Evolutionary conservation across 2,797 vertebrate species (phyloP).

Genomic region (Hozukius guyotensis): DNA sequence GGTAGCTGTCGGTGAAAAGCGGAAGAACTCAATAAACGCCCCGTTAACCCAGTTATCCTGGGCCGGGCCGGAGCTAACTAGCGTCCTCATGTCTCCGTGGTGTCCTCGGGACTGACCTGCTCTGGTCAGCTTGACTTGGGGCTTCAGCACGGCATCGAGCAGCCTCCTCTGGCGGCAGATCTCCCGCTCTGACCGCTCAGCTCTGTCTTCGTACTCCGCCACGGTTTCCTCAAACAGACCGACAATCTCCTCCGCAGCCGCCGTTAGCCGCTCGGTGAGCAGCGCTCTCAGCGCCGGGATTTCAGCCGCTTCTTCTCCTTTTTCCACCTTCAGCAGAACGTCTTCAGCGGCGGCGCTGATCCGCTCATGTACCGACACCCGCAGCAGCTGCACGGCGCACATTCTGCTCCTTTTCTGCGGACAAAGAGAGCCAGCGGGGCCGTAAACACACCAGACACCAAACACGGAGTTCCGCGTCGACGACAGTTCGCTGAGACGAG

Average conservation of each 20-base stretch:
- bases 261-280: slow-evolving; percentile 56
- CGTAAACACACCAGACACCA: background rate
- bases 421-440: background rate
- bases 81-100: no score
- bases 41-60: no score
- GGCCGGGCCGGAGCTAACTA: no score
- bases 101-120: no score
- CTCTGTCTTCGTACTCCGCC: slow-evolving; percentile 37
- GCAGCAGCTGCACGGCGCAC: background rate
- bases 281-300: slow-evolving; percentile 34
- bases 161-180: slow-evolving; percentile 53
- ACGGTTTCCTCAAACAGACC: slow-evolving; percentile 38
- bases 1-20: no score
- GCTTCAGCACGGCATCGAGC: slow-evolving; percentile 51
- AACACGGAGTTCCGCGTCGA: background rate
- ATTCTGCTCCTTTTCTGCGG: background rate
- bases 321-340: slow-evolving; percentile 45
- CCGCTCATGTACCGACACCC: slow-evolving; percentile 40
- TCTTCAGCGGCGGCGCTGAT: slow-evolving; percentile 51
- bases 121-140: no score
- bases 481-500: background rate
- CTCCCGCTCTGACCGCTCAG: slow-evolving; percentile 41
- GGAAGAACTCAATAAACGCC: no score
- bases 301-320: background rate
- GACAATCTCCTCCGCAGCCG: slow-evolving; percentile 55